Base-by-base conservation (phyloP, 2,888 invertebrate species). In the Acanthosepion lycidas region DNA sequence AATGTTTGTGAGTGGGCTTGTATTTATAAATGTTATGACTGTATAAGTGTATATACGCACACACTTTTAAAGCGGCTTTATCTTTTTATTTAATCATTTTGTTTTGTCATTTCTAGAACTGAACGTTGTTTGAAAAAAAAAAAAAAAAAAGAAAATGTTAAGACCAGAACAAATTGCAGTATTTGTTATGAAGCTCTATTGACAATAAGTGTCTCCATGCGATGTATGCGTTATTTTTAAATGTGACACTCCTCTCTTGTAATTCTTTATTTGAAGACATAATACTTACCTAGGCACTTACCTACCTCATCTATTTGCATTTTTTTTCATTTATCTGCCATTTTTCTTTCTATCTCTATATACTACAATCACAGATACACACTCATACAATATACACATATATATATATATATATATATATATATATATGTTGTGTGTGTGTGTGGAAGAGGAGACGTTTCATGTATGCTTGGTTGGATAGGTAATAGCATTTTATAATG, bases 221-320 rank as follows among this genome's bases (percentile, higher is more conserved):
- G n/a, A 2, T 3, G 0, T 78, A 33, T 78, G n/a, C 78, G 78
- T 78, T 78, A 78, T 78, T 78, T 18, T 78, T n/a, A 78, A 78
- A 78, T 78, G 33, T n/a, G 78, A 15, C 78, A 78, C n/a, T 78
- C 78, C 15, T 78, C 33, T 78, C 4, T 78, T 78, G 8, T n/a
- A 78, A n/a, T n/a, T 78, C n/a, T 78, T 59, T 78, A n/a, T 78
- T n/a, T n/a, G 33, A 78, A 78, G n/a, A 78, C 78, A 78, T 78
- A n/a, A 78, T 78, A 33, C 78, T 78, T 78, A 78, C n/a, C n/a
- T n/a, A n/a, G 78, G 15, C 78, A 15, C 78, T 78, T 78, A 78
- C 33, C 20, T 78, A 33, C 78, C 33, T 78, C 78, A n/a, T 78
- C 78, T 15, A 12, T n/a, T 78, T 78, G 18, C 2, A 78, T 8